phyloP scores from a whole-genome alignment of 2,888 invertebrate genomes.

The Myopa tessellatipennis region DNA sequence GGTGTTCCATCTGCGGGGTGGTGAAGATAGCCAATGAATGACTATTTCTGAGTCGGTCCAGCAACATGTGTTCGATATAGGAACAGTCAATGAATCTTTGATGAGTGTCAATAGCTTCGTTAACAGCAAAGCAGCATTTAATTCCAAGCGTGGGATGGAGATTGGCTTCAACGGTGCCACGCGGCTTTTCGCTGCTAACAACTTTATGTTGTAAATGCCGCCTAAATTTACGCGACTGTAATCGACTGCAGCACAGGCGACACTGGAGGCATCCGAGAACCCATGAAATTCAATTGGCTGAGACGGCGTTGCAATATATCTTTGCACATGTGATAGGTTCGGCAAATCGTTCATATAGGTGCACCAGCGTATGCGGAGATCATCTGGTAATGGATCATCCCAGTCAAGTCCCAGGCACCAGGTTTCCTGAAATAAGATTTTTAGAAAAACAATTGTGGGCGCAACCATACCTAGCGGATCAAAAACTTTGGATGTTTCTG shows the following conservation, averaged over 20 bases:
- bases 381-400: constrained; percentile 21
- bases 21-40: constrained; percentile 51
- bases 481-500: constrained; percentile 30
- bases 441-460: constrained; percentile 30
- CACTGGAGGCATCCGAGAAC: neutral
- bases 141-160: constrained; percentile 40
- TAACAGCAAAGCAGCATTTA: constrained; percentile 42
- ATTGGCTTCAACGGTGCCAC: constrained; percentile 21
- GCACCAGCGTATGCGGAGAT: constrained; percentile 11
- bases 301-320: constrained; percentile 16
- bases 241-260: neutral
- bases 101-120: constrained; percentile 35
- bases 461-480: constrained; percentile 30
- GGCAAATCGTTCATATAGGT: constrained; percentile 14
- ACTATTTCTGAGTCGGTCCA: constrained; percentile 56
- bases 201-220: neutral
- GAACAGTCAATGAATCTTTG: constrained; percentile 33
- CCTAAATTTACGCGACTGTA: neutral
- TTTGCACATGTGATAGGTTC: neutral
- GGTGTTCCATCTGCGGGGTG: constrained; percentile 44
- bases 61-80: constrained; percentile 29
- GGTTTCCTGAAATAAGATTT: constrained; percentile 35
- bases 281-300: neutral
- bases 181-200: neutral
- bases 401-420: constrained; percentile 39